Evolutionary conservation across 2,888 invertebrate genomes (phyloP), one percentile per base, ranked within the genome.

Genomic region (Homarus gammarus): DNA sequence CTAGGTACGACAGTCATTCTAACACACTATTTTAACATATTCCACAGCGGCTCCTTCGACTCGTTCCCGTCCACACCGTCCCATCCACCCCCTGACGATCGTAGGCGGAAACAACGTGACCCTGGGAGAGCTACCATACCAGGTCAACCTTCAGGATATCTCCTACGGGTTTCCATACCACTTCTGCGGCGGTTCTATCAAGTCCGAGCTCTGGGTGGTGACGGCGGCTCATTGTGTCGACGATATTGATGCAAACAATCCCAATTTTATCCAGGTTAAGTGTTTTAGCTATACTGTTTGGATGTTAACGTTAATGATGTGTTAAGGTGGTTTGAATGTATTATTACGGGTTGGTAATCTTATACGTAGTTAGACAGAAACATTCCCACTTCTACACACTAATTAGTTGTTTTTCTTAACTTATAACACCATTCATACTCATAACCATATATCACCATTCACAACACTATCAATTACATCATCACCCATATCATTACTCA

Each of bases 121-220:
- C 6, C 81, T 27, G 22, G 33, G 81, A 6, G 81, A 81, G 56
- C 61, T 81, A n/a, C 31, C 51, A 8, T 81, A 81, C 81, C 81
- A 81, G 22, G 31, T 81, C 22, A 61, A 36, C 8, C 61, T 81
- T 22, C 81, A 81, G 81, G 81, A 81, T 27, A 61, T 61, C 33
- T 81, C 81, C 3, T 81, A 31, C 77, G 77, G 77, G 49, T 81
- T 81, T 18, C 49, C 77, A 31, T 77, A 27, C n/a, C 77, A 77
- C 49, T 49, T 77, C 40, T 77, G 77, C 31, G 77, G 77, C 40
- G 77, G 38, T 33, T 40, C 77, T 49, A 77, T 77, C 31, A 49
- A 49, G 8, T n/a, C 38, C 27, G 77, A 77, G 49, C 40, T 33
- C 18, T 77, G 77, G 77, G 18, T 77, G 15, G 8, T 77, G n/a